These are phyloP conservation scores for Leptonema lineaticorne DNA, from an alignment of 1,140 invertebrate genomes.

Conservation along the genomic window DNA sequence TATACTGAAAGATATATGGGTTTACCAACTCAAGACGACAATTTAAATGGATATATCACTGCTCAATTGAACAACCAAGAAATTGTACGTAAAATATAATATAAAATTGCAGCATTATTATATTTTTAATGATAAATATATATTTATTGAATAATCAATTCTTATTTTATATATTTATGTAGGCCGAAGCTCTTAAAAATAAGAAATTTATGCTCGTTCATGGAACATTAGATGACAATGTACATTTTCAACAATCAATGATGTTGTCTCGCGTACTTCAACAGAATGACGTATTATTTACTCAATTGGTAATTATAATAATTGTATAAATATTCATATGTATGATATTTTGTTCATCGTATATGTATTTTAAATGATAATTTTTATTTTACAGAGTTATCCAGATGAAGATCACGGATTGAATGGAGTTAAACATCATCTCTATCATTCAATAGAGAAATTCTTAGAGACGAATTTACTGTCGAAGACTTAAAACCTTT, in stretches of 20 bases:
- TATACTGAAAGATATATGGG: conserved; percentile 97
- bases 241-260: conserved; percentile 95
- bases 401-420: conserved; percentile 90
- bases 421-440: conserved; percentile 73
- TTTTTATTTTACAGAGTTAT: conserved; percentile 72
- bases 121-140: background rate
- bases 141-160: conserved; percentile 3
- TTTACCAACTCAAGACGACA: conserved; percentile 68
- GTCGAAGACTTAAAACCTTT: conserved; percentile 31
- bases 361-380: too few relatives aligned
- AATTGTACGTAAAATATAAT: conserved; percentile 49
- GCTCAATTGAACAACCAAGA: conserved; percentile 69
- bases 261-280: conserved; percentile 83
- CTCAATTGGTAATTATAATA: conserved; percentile 36
- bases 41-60: conserved; percentile 69
- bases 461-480: conserved; percentile 66
- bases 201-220: conserved; percentile 89
- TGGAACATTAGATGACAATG: conserved; percentile 93
- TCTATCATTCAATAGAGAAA: conserved; percentile 86
- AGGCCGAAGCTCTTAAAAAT: conserved; percentile 57
- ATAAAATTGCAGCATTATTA: background rate
- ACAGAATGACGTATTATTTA: conserved; percentile 37
- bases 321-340: background rate
- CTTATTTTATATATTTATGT: background rate
- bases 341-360: background rate